Percentiles rank a stretch among this genome's conserved stretches.
Evolutionary conservation across 2,113 vertebrate genomes (phyloP).

Genomic region (Dipodomys spectabilis): DNA sequence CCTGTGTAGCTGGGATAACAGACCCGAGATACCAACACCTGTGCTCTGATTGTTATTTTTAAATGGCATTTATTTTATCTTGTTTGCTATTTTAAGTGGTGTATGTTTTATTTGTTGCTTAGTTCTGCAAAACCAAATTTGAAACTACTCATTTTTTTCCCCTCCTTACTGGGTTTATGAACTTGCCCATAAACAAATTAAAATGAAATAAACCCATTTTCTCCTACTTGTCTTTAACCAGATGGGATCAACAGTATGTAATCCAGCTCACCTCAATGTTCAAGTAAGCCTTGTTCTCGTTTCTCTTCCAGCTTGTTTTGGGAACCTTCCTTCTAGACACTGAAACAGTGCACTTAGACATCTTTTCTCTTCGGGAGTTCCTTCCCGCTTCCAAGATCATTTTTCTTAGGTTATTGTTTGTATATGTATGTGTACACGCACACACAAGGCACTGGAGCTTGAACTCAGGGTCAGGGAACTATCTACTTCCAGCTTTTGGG

Average conservation of each 20-base stretch:
- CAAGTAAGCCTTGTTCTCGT: conserved; percentile 88
- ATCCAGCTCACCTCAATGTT: conserved; percentile 97
- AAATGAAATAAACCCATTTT: conserved; percentile 27
- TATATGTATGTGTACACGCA: too few relatives aligned
- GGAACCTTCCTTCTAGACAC: neutral
- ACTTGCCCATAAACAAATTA: conserved; percentile 40
- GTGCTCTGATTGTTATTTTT: neutral
- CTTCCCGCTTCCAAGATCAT: neutral
- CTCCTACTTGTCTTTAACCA: conserved; percentile 81
- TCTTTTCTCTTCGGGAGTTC: neutral
- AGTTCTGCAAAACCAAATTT: conserved; percentile 9
- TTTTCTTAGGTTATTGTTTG: conserved; percentile 19
- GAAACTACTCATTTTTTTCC: neutral
- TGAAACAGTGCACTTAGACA: neutral
- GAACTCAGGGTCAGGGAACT: too few relatives aligned
- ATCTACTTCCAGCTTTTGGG: too few relatives aligned
- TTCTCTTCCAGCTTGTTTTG: neutral
- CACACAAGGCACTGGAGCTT: too few relatives aligned
- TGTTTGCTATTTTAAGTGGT: neutral
- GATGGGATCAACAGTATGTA: conserved; percentile 93
- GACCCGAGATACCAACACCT: too few relatives aligned
- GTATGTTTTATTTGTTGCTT: neutral
- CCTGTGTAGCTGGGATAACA: too few relatives aligned
- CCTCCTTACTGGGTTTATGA: conserved; percentile 33
- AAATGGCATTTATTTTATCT: neutral